Evolutionary conservation across 1,140 invertebrate species (phyloP), one percentile per base, ranked within the genome.

Genomic region (Meloidogyne floridensis): DNA sequence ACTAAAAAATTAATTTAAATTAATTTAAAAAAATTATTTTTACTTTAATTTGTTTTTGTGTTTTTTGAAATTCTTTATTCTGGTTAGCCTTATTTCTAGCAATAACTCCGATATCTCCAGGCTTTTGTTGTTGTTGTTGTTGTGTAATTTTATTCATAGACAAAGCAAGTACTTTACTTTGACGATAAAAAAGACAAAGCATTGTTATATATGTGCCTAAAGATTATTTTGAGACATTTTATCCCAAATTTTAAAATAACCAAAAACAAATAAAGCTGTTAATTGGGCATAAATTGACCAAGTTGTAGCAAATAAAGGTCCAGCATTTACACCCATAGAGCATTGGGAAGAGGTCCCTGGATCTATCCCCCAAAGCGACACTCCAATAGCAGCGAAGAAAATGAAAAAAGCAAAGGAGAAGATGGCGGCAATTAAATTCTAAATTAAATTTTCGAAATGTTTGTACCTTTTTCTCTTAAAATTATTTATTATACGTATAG

Each of bases 291-390:
- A 74, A 54, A 74, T 54, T 15, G 72, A 74, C 72, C 72, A 74
- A 47, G 18, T 54, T n/a, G 72, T 74, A 5, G 72, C 43, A 54
- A 74, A 74, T 54, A 74, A 54, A 18, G 72, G 72, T 51, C 72
- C 72, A 47, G 72, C 72, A 54, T 74, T 74, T 15, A 54, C 72
- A 47, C 72, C 72, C 72, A 74, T 74, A 47, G 72, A 74, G 18
- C 72, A 74, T 54, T 74, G 72, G 18, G 15, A 51, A 5, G 72
- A 74, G 4, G 15, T 74, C 1, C 72, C 59, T 65, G 59, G 59
- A 65, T 65, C n/a, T 65, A 65, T n/a, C n/a, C n/a, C n/a, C 59
- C 59, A 65, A 65, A 65, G 59, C 4, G 59, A 65, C 1, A 65
- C 59, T n/a, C 10, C n/a, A 65, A 65, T 65, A n/a, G 59, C 59